phyloP scores from a whole-genome alignment of 2,113 vertebrate genomes.

The Corythoichthys haematopterus region DNA sequence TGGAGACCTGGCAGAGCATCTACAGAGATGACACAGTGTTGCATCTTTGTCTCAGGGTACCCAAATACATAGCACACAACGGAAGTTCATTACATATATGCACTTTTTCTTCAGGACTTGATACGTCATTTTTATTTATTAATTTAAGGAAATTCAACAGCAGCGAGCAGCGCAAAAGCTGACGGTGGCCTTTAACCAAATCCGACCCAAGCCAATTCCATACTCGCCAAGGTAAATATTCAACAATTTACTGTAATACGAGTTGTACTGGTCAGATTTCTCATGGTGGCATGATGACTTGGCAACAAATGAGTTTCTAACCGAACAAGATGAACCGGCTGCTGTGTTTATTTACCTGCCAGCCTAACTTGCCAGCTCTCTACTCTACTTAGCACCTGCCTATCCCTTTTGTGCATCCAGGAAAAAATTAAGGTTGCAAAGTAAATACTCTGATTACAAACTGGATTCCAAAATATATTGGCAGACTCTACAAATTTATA shows the following conservation, averaged over 20 bases:
- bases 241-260: no score
- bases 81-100: neutral
- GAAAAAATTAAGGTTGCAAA: no score
- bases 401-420: no score
- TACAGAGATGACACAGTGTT: slow-evolving; percentile 97
- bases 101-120: neutral
- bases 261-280: no score
- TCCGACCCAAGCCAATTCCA: slow-evolving; percentile 95
- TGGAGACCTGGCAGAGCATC: slow-evolving; percentile 94
- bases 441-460: no score
- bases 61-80: slow-evolving; percentile 1
- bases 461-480: no score
- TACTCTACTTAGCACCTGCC: neutral
- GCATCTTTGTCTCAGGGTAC: slow-evolving; percentile 96
- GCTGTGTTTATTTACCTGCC: neutral
- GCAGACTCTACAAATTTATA: no score
- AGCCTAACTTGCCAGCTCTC: neutral
- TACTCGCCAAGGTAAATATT: slow-evolving; percentile 86
- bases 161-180: slow-evolving; percentile 97
- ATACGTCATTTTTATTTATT: neutral
- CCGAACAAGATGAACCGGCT: neutral
- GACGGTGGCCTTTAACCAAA: slow-evolving; percentile 96
- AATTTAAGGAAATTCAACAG: slow-evolving; percentile 90
- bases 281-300: neutral
- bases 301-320: neutral